phyloP scores from a whole-genome alignment of 2,113 vertebrate species.

The Pseudorasbora parva region DNA sequence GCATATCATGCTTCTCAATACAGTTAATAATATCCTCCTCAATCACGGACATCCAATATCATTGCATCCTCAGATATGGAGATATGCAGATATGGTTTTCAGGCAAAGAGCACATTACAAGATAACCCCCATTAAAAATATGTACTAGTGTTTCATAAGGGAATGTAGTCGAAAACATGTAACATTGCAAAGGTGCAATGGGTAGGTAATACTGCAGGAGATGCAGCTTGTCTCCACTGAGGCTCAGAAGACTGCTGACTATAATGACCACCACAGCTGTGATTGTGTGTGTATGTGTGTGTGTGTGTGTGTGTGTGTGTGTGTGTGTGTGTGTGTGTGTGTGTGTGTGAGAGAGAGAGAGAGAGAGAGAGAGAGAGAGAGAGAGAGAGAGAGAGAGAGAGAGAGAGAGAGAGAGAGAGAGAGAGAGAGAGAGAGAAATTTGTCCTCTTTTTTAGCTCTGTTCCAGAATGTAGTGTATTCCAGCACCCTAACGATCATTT shows the following conservation, averaged over 20 bases:
- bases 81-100: not conserved
- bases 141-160: not conserved
- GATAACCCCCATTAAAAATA: constrained; percentile 26
- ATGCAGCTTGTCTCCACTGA: constrained; percentile 8
- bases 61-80: constrained; percentile 4
- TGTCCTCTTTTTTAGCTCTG: not conserved
- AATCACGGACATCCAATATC: not conserved
- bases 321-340: not conserved
- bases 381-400: too few species aligned
- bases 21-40: constrained; percentile 7
- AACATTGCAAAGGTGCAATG: not conserved
- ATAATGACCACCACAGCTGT: constrained; percentile 12
- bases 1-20: not conserved
- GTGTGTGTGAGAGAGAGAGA: not conserved
- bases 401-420: too few species aligned
- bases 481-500: not conserved
- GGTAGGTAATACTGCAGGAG: not conserved
- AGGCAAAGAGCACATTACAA: constrained; percentile 17
- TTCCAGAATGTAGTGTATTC: not conserved
- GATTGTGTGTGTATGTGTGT: not conserved
- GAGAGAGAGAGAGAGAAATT: too few species aligned
- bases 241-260: constrained; percentile 3
- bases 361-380: too few species aligned
- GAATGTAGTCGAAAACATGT: not conserved
- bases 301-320: not conserved